Conservation (phyloP, 2,888 invertebrate species). For the Globia sparganii region DNA sequence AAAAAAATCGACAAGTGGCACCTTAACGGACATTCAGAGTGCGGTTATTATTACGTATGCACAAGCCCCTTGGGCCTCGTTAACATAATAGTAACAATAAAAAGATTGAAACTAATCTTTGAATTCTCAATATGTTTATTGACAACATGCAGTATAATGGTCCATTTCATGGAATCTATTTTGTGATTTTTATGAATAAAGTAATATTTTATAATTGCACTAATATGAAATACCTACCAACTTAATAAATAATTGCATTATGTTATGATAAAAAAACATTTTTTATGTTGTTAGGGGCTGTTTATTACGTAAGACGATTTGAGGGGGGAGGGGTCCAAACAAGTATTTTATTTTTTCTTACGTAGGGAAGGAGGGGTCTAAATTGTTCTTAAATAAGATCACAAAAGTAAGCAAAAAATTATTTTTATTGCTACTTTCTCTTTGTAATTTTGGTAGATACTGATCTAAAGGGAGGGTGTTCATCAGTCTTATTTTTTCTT, state of each 20-base stretch:
- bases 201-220: constrained; percentile 49
- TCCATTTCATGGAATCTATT: constrained; percentile 60
- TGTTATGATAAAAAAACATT: constrained; percentile 39
- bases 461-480: no score
- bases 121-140: constrained; percentile 57
- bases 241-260: constrained; percentile 50
- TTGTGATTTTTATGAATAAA: constrained; percentile 37
- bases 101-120: constrained; percentile 32
- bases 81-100: not conserved
- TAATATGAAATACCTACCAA: constrained; percentile 47
- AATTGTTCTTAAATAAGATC: no score
- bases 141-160: constrained; percentile 41
- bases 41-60: not conserved
- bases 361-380: no score
- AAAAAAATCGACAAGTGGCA: no score
- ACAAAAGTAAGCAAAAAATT: no score
- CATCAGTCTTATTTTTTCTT: no score
- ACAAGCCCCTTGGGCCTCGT: not conserved
- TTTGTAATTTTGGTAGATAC: no score
- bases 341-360: no score
- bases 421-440: no score
- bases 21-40: not conserved
- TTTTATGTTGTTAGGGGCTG: not conserved
- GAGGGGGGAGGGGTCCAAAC: no score
- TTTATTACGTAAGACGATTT: not conserved